A percentile compares a stretch with the other conserved stretches of the same genome.
These are phyloP conservation scores for Anoplius nigerrimus DNA, from an alignment of 2,888 invertebrate genomes.

Conservation along the genomic window DNA sequence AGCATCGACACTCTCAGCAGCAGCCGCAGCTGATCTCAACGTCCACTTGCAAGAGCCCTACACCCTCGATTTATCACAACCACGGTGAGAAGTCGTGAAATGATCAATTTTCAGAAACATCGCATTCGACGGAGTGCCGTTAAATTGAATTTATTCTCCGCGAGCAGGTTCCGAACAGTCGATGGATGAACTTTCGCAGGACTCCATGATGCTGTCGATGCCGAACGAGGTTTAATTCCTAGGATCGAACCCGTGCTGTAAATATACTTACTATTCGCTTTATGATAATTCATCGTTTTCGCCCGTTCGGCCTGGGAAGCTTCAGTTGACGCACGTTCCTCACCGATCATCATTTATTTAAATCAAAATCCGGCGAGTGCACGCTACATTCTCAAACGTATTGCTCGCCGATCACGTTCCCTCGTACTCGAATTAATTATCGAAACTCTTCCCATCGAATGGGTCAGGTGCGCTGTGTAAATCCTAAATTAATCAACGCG, in stretches of 20 bases:
- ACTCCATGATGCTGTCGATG: constrained; percentile 91
- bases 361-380: no score
- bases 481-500: no score
- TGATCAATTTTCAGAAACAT: background rate
- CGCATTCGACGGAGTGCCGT: background rate
- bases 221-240: constrained; percentile 83
- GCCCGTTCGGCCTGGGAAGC: no score
- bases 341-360: no score
- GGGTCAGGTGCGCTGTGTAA: no score
- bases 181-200: constrained; percentile 90
- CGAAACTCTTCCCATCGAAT: no score
- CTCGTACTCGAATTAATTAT: no score
- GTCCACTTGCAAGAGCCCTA: constrained; percentile 71
- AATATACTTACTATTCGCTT: constrained; percentile 32
- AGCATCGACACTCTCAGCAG: constrained; percentile 63
- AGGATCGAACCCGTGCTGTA: constrained; percentile 35
- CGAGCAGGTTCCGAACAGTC: constrained; percentile 82
- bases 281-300: constrained; percentile 2
- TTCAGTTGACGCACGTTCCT: no score
- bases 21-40: constrained; percentile 65
- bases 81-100: constrained; percentile 60
- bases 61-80: constrained; percentile 72
- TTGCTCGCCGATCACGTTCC: no score
- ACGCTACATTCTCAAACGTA: no score
- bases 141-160: background rate